Base-by-base conservation (phyloP, 2,797 vertebrate species). In the Periparus ater region DNA sequence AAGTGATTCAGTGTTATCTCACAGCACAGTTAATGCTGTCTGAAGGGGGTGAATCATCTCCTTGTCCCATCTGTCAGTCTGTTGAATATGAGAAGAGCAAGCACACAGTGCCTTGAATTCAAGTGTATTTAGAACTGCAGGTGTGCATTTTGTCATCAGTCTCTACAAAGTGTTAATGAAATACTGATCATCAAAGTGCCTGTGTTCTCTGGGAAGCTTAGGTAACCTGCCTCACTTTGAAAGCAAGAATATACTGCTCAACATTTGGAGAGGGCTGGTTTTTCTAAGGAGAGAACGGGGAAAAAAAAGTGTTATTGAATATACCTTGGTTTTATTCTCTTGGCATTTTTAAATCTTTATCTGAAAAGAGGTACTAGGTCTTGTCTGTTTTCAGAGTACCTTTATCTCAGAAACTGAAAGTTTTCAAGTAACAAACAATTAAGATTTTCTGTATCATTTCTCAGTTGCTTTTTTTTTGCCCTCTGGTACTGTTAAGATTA, bases 31-130 rank as follows among this genome's bases (percentile, higher is more conserved):
- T 94, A 94, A 79, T 85, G 27, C 80, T 88, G 67, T 90, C 57
- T 91, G 60, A 74, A 88, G 63, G 57, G 44, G 17, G 67, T 96
- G 95, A 95, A 76, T 96, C 93, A 96, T 92, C 63, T 45, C 67
- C 25, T 68, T 86, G 79, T 90, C 23, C 66, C 74, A 62, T 95
- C 86, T 93, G 85, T 50, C 45, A 55, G 79, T 57, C 60, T 84
- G 32, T 40, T 89, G 70, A 61, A 32, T 22, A 60, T 23, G 36
- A 75, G 79, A 75, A 73, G 77, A 90, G 83, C 19, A 34, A 57
- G 48, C 66, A 20, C 13, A 57, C 25, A 53, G 76, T 82, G 67
- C 76, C 85, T 96, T 92, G 91, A 93, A 76, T 89, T 88, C 82
- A n/a, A 36, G 25, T 23, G 48, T 2, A 0, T 42, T 88, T 36